Evolutionary conservation across 2,797 vertebrate genomes (phyloP), one percentile per base, ranked within the genome.

Genomic region (Mionectes olivaceus): DNA sequence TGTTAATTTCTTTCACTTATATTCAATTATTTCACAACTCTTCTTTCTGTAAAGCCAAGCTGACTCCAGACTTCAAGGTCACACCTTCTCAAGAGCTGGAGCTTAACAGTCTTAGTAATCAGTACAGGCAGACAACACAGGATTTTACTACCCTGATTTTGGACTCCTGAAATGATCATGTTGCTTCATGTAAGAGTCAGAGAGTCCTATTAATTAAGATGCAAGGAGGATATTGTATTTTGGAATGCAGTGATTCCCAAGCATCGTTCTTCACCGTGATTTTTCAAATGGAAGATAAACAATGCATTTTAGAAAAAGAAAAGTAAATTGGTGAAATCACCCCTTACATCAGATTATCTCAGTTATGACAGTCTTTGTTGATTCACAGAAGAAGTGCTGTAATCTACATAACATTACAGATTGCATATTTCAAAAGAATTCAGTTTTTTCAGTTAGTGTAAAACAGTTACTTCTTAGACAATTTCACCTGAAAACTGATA

Each of bases 11-110:
- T 43, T 47, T 18, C 55, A 60, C 39, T 92, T 71, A 57, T 30
- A 83, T 79, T 67, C 14, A 88, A 16, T 41, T 49, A 94, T 95
- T 94, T 91, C 87, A 83, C 85, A 96, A 88, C 39, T 57, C 61
- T 69, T 90, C 39, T 52, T 74, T 91, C 78, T 82, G 55, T 49
- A 82, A 93, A 88, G 47, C 41, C 83, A 91, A 68, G 53, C 28
- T 93, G 83, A 95, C 59, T 91, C 44, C 55, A 86, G 46, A 78
- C 13, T 68, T 79, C 18, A 65, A 63, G 37, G 47, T 64, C 57
- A 86, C 17, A 24, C 32, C 65, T 84, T 83, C 35, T 41, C 47
- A 68, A 78, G 39, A 87, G 25, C 2, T 88, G 61, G 61, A 68
- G 53, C 19, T 90, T 68, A 60, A 18, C 35, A 71, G 81, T 21